These are phyloP conservation scores for Porites lobata DNA, from an alignment of 92 coral and sea anemone genomes.

Conservation along the genomic window DNA sequence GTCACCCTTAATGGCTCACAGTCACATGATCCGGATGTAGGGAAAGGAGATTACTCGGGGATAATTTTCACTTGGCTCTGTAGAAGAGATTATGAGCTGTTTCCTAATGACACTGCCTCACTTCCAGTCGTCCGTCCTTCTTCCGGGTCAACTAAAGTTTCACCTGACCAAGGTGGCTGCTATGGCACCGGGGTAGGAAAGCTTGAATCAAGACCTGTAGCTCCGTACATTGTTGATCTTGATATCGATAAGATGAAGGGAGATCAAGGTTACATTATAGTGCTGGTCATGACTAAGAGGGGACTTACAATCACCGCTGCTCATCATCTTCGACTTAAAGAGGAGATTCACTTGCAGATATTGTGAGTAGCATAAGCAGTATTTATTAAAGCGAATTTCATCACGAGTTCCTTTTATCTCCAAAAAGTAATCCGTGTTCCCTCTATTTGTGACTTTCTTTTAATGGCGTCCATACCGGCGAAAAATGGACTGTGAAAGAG, in stretches of 20 bases:
- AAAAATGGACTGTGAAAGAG: too few relatives aligned
- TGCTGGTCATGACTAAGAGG: slow-evolving; percentile 68
- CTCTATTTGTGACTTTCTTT: too few relatives aligned
- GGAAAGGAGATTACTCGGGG: slow-evolving; percentile 69
- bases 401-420: too few relatives aligned
- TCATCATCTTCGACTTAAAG: slow-evolving; percentile 59
- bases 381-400: not conserved
- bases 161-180: slow-evolving; percentile 74
- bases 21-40: slow-evolving; percentile 84
- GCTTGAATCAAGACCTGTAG: slow-evolving; percentile 42
- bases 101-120: slow-evolving; percentile 61
- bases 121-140: slow-evolving; percentile 72
- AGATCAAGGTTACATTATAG: slow-evolving; percentile 56
- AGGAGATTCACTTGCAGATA: slow-evolving; percentile 70
- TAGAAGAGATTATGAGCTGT: slow-evolving; percentile 70
- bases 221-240: slow-evolving; percentile 55
- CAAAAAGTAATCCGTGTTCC: too few relatives aligned
- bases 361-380: slow-evolving; percentile 33
- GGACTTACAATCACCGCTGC: slow-evolving; percentile 39
- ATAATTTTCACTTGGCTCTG: slow-evolving; percentile 90
- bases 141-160: not conserved
- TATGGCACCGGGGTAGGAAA: slow-evolving; percentile 85
- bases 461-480: too few relatives aligned
- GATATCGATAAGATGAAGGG: slow-evolving; percentile 84
- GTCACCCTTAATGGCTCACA: slow-evolving; percentile 67